Evolutionary conservation across 2,113 vertebrate species (phyloP), one percentile per base, ranked within the genome.

Genomic region (Calonectris borealis): DNA sequence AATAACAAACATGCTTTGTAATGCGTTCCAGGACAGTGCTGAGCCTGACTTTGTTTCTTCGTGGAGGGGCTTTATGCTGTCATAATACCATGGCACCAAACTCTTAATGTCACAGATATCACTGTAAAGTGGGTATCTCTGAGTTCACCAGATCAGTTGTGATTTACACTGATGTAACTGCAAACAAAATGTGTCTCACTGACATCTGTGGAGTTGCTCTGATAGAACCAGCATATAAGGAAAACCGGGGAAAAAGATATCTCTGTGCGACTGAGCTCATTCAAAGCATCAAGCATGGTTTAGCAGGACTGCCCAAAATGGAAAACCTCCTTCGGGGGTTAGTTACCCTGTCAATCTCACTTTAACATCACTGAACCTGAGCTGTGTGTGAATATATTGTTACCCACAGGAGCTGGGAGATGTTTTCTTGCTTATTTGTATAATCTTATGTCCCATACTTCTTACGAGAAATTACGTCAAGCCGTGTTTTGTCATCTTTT

Each of bases 11-110:
- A 83, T 16, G 54, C 91, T 93, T 90, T 83, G 70, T 83, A 62
- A 70, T 4, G 89, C 6, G 52, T 90, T 94, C 93, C 96, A 96
- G 94, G 94, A 76, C 87, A 31, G 93, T 4, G 91, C 84, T 27
- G 75, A 91, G 91, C 89, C 82, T 96, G 91, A 95, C 91, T 95
- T 86, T 95, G 91, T 96, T 94, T 94, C 91, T 42, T 79, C 25
- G 1, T 70, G 78, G 83, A 80, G 38, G 91, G 95, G 93, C 62
- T 95, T 91, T 77, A 38, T 94, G 93, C 86, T 97, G 93, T 94
- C 86, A 82, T 44, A 96, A 97, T 66, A 94, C 54, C 62, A 2
- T 3, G 78, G 94, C 91, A 93, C 91, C 87, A 34, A 94, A 83
- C 89, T 55, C 93, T 61, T 79, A 1, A n/a, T 83, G 93, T 95